Base-by-base conservation (phyloP, 1,140 invertebrate species). In the Doryteuthis pealeii region DNA sequence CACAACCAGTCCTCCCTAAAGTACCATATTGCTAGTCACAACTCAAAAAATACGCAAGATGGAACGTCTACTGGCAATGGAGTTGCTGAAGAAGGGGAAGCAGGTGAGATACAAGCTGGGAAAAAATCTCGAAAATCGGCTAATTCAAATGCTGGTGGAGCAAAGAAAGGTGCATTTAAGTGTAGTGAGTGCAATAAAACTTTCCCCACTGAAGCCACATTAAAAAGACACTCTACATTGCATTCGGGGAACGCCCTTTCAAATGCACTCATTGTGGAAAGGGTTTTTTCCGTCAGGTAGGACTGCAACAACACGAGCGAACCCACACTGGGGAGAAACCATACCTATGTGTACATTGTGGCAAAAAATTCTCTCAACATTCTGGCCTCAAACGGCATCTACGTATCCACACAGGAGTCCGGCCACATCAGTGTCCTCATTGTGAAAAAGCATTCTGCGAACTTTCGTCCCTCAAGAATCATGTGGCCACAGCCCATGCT, bases 271-370 rank as follows among this genome's bases (percentile, higher is more conserved):
- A 94, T 0, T 96, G 94, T 88, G 92, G 92, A 76, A 90, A 93
- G 66, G 92, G 91, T 79, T 96, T 96, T 84, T 95, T 95, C 87
- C 94, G 96, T 87, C 91, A 95, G 45, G 95, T 93, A 58, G 96
- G 97, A 83, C 88, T 98, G 43, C 95, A 96, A 89, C 96, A 95
- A 0, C 95, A 97, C 85, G 90, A 96, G 22, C 88, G 96, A n/a
- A 96, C 95, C 0, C 96, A 98, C 62, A 97, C 95, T 0, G 96
- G 96, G 81, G 94, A 96, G 78, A 97, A 97, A 85, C 96, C 96
- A 0, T 96, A 97, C 89, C 93, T 96, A 81, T 98, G 96, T 84
- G 89, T n/a, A 73, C 92, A 93, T 0, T 98, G 96, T 58, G 70
- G 75, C 1, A 62, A 73, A 40, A 31, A 30, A 18, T 71, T 71